Evolutionary conservation across 2,113 vertebrate genomes (phyloP).

Genomic region (Bufo gargarizans): DNA sequence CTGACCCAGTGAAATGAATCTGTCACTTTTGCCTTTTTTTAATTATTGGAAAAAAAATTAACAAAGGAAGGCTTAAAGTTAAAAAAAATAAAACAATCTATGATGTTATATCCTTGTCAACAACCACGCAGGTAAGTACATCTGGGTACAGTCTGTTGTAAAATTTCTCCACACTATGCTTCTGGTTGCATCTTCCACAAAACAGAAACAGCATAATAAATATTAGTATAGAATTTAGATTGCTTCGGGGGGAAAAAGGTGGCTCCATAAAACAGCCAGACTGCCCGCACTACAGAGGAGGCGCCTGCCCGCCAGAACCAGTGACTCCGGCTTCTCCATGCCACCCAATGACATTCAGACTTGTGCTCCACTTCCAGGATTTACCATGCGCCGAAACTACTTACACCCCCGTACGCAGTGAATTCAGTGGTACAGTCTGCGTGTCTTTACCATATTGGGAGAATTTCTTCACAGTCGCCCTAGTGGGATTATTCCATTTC

Average conservation of each 20-base stretch:
- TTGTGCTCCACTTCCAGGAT: background rate
- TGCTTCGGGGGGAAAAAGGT: background rate
- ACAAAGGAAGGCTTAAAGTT: too few relatives aligned
- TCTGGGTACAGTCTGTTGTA: too few relatives aligned
- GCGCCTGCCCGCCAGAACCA: background rate
- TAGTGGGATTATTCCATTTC: slow-evolving; percentile 20
- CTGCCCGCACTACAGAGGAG: background rate
- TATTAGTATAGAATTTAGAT: too few relatives aligned
- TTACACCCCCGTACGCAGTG: background rate
- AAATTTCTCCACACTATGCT: too few relatives aligned
- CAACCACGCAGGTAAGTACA: too few relatives aligned
- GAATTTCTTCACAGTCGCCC: slow-evolving; percentile 43
- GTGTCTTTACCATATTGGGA: slow-evolving; percentile 54
- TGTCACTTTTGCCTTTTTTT: too few relatives aligned
- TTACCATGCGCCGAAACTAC: background rate
- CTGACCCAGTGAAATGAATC: too few relatives aligned
- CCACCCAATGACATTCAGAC: background rate
- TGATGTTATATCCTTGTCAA: too few relatives aligned
- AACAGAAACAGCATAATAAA: too few relatives aligned
- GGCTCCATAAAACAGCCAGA: background rate
- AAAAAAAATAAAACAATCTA: too few relatives aligned
- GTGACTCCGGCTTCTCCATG: background rate
- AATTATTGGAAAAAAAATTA: too few relatives aligned
- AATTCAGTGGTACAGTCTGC: slow-evolving; percentile 25
- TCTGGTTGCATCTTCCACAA: too few relatives aligned